These are phyloP conservation scores for Pterostichus madidus DNA, from an alignment of 2,888 invertebrate genomes.

Conservation along the genomic window DNA sequence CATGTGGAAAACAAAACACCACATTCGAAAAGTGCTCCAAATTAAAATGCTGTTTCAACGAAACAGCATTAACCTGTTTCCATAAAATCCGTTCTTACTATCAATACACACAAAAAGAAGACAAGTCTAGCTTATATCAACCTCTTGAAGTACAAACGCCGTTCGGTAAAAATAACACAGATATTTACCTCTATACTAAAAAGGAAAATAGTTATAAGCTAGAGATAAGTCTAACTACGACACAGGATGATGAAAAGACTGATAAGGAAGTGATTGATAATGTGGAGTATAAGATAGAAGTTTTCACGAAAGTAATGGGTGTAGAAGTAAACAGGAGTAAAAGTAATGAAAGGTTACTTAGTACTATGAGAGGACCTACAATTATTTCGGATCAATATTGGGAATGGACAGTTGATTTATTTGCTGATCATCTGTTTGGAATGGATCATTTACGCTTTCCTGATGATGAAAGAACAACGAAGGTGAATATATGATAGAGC, in stretches of 20 bases:
- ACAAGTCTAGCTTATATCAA: conserved; percentile 32
- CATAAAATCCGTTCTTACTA: conserved; percentile 75
- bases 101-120: conserved; percentile 17
- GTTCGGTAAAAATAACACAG: conserved; percentile 69
- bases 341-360: conserved; percentile 76
- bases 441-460: conserved; percentile 79
- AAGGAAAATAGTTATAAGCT: conserved; percentile 69
- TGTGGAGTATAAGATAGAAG: conserved; percentile 11
- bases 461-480: conserved; percentile 71
- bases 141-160: conserved; percentile 69
- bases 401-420: conserved; percentile 81
- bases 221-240: conserved; percentile 70
- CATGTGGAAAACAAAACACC: conserved; percentile 73
- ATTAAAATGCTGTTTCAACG: conserved; percentile 73
- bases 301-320: conserved; percentile 27
- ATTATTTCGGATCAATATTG: conserved; percentile 81
- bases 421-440: conserved; percentile 80
- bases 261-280: conserved; percentile 50
- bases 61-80: conserved; percentile 71
- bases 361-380: conserved; percentile 80
- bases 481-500: not conserved
- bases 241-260: conserved; percentile 59
- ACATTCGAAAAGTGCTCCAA: conserved; percentile 70
- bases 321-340: conserved; percentile 50
- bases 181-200: conserved; percentile 69